phyloP scores from a whole-genome alignment of 2,113 vertebrate genomes.

The Toxotes jaculatrix region DNA sequence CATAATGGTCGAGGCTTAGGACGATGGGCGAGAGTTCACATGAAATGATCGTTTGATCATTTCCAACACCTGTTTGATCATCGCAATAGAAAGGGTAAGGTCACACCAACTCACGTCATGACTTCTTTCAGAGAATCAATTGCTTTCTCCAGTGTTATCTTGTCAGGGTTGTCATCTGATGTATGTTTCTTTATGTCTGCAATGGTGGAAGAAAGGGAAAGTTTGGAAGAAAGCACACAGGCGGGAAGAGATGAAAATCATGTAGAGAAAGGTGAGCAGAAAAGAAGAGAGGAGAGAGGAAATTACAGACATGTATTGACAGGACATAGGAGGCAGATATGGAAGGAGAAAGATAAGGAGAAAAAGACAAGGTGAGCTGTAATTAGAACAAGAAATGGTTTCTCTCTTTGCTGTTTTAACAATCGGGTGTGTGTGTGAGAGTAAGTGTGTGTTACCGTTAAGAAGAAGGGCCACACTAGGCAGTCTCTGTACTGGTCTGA shows the following conservation, averaged over 20 bases:
- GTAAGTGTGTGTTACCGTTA: constrained; percentile 86
- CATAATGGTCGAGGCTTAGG: background rate
- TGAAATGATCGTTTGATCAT: constrained; percentile 2
- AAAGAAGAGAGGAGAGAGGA: background rate
- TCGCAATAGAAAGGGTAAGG: constrained; percentile 12
- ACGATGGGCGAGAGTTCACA: background rate
- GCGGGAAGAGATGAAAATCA: constrained; percentile 8
- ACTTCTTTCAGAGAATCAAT: constrained; percentile 98
- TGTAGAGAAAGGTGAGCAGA: background rate
- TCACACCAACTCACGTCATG: constrained; percentile 93
- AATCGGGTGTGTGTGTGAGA: background rate
- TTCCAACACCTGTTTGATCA: background rate
- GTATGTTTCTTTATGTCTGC: constrained; percentile 98
- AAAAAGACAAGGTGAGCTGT: background rate
- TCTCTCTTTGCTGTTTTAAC: background rate
- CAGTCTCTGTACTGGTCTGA: constrained; percentile 96
- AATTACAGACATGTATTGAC: constrained; percentile 11
- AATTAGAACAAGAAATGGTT: constrained; percentile 17
- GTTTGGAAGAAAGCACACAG: background rate
- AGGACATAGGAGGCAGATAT: constrained; percentile 7
- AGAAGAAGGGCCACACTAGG: constrained; percentile 95
- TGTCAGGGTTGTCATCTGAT: constrained; percentile 95
- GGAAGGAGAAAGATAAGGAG: constrained; percentile 10
- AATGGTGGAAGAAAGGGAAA: constrained; percentile 5
- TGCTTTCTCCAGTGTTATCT: constrained; percentile 92